Conservation (phyloP, 35 echinoderm and acorn worm genomes). For the Apostichopus parvimensis region DNA sequence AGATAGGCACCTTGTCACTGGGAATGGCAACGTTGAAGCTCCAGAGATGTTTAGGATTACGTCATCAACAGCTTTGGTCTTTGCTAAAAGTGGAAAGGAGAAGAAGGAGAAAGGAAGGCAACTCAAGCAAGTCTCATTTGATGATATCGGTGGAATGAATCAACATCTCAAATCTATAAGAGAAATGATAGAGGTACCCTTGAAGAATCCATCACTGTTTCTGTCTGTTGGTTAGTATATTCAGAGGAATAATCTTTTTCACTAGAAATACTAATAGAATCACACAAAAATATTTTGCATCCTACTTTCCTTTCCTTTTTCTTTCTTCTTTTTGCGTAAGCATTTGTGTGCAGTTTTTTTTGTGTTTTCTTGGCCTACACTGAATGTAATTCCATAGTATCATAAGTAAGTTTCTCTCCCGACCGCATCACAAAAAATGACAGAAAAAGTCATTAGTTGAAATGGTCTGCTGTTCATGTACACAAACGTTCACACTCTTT, state of each 20-base stretch:
- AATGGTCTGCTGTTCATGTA: not conserved
- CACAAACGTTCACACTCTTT: no score
- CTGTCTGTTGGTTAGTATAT: slow-evolving; percentile 76
- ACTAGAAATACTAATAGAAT: no score
- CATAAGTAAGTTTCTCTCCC: no score
- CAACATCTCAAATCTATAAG: slow-evolving; percentile 79
- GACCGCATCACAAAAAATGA: no score
- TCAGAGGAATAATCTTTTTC: not conserved
- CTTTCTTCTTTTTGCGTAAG: no score
- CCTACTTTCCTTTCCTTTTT: no score
- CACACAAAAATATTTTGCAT: no score
- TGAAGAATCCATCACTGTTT: slow-evolving; percentile 84
- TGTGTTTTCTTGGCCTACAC: no score
- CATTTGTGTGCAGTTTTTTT: no score
- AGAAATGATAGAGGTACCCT: slow-evolving; percentile 76
- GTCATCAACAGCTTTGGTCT: slow-evolving; percentile 34
- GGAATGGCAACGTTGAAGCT: slow-evolving; percentile 17
- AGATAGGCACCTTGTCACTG: not conserved
- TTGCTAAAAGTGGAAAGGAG: not conserved
- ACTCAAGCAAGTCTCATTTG: slow-evolving; percentile 56
- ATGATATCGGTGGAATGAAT: slow-evolving; percentile 83
- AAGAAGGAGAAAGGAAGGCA: slow-evolving; percentile 10
- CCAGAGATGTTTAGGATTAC: slow-evolving; percentile 54
- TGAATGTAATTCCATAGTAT: no score
- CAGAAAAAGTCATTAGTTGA: slow-evolving; percentile 63